Conservation (phyloP, 2,797 vertebrate genomes). For the Gorsachius magnificus region DNA sequence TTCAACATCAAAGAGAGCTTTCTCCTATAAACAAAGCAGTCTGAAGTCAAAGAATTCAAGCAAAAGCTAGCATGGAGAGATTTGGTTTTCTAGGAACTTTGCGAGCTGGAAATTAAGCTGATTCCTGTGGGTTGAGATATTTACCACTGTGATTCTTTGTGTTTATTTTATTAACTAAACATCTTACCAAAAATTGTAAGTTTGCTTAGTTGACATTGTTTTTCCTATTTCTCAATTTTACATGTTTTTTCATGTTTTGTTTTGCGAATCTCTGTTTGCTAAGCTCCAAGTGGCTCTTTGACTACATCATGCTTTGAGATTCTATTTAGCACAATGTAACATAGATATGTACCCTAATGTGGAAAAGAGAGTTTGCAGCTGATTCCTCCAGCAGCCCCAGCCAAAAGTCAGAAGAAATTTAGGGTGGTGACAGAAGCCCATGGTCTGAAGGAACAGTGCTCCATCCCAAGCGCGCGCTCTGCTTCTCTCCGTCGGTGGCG, state of each 20-base stretch:
- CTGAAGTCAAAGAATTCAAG: slow-evolving; percentile 13
- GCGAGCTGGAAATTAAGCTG: background rate
- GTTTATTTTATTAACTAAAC: background rate
- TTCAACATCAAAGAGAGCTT: slow-evolving; percentile 46
- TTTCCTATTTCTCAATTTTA: background rate
- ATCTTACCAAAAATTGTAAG: background rate
- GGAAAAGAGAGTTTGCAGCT: background rate
- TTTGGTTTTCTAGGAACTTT: background rate
- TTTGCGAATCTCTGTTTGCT: background rate
- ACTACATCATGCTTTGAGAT: background rate
- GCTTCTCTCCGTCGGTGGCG: background rate
- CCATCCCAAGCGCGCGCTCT: background rate
- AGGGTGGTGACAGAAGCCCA: background rate
- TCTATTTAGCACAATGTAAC: background rate
- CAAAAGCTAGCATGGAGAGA: background rate
- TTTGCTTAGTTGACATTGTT: background rate
- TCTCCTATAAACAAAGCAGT: slow-evolving; percentile 26
- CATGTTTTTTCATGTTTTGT: background rate
- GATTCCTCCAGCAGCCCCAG: background rate
- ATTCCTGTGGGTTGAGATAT: background rate
- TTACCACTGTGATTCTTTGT: background rate
- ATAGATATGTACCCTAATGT: background rate
- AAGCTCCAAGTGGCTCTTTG: background rate
- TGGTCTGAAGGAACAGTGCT: background rate
- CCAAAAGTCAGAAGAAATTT: background rate